Evolutionary conservation across 1,140 invertebrate genomes (phyloP).

Genomic region (Papilio polytes): DNA sequence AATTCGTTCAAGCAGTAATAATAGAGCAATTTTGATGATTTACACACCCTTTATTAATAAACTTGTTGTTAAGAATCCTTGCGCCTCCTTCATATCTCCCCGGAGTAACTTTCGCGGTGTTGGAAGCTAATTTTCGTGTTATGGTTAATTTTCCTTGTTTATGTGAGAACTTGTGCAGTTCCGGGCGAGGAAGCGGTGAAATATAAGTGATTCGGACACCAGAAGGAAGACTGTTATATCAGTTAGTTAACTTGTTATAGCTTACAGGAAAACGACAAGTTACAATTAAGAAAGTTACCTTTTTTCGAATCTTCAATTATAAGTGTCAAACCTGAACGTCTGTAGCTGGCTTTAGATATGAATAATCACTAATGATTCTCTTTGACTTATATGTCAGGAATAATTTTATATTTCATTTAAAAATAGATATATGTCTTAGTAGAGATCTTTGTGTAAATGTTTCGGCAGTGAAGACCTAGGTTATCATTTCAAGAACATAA

Average conservation of each 20-base stretch:
- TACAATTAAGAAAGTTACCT: background rate
- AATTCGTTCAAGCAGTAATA: conserved; percentile 31
- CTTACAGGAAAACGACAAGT: background rate
- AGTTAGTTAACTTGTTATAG: conserved; percentile 20
- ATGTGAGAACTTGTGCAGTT: conserved; percentile 48
- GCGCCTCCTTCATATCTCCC: conserved; percentile 43
- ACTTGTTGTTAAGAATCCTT: conserved; percentile 45
- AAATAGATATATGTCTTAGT: too few species aligned
- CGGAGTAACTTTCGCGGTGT: conserved; percentile 47
- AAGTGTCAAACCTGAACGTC: too few species aligned
- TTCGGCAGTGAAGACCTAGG: too few species aligned
- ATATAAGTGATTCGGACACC: conserved; percentile 42
- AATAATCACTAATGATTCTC: too few species aligned
- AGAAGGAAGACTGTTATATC: conserved; percentile 8
- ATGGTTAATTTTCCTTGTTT: conserved; percentile 57
- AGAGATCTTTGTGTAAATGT: too few species aligned
- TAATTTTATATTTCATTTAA: too few species aligned
- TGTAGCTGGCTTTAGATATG: too few species aligned
- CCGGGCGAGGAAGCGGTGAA: conserved; percentile 31
- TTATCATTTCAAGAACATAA: too few species aligned
- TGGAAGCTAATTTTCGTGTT: conserved; percentile 56
- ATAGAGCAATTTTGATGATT: conserved; percentile 42
- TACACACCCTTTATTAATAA: conserved; percentile 48
- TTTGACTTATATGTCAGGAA: too few species aligned
- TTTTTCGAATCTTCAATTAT: too few species aligned